Base-by-base conservation (phyloP, 2,113 vertebrate genomes). In the Uropsilus gracilis region DNA sequence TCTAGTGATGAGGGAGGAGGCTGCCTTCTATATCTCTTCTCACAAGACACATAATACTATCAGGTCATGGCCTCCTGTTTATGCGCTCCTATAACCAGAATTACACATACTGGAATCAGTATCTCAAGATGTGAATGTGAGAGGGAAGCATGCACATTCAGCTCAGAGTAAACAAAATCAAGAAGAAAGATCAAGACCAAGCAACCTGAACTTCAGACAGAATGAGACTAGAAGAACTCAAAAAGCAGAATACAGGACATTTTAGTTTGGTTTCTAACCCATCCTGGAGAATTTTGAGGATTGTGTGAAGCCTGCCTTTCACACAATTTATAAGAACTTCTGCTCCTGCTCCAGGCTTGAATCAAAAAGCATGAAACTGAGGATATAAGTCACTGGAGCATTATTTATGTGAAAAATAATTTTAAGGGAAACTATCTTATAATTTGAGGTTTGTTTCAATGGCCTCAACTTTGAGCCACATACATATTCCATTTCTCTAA, bases 181-280 rank as follows among this genome's bases (percentile, higher is more conserved):
- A n/a, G n/a, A n/a, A 44, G 34, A 73, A 71, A 8, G 26, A 48
- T 42, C 9, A 90, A 66, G 48, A 39, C 16, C 50, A 57, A 86
- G 75, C 17, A 63, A 92, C 77, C 10, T 83, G 85, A 85, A 89
- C 17, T 14, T 73, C 32, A 50, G 32, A 20, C 6, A 63, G 24
- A 71, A 13, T 75, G 77, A 93, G 39, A 71, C 26, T n/a, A 71
- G 48, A 20, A 6, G 78, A 82, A 81, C 32, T 48, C 34, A 11
- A 55, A 94, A 91, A 91, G 20, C 59, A 76, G 26, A 95, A 92
- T 63, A 39, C 61, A 88, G 48, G 34, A 63, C 85, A 84, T 86
- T 85, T 90, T 78, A 93, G 61, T 94, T 86, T 30, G 18, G 13
- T 48, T 83, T 96, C 55, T 39, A 71, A 32, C 39, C 66, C 4